Evolutionary conservation across 2,888 invertebrate species (phyloP).

Genomic region (Nezara viridula): DNA sequence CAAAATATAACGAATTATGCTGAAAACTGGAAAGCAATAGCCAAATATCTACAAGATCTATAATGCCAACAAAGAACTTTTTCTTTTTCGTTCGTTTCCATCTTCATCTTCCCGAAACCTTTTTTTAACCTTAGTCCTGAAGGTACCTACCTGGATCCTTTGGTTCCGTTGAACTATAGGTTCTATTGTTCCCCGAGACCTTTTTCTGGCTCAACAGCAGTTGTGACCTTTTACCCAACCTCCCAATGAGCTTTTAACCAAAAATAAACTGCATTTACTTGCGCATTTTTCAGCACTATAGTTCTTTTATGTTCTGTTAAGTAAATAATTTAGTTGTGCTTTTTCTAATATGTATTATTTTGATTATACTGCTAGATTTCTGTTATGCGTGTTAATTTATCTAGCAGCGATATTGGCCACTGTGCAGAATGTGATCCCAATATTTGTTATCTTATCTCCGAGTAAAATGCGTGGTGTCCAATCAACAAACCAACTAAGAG

Average conservation of each 20-base stretch:
- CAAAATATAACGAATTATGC: too few species aligned
- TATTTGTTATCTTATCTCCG: slow-evolving; percentile 10
- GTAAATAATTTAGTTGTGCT: background rate
- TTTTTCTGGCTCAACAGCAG: background rate
- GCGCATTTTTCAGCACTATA: background rate
- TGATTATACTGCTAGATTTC: background rate
- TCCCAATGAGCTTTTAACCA: background rate
- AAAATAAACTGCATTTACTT: background rate
- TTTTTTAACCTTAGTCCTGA: background rate
- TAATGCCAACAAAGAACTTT: too few species aligned
- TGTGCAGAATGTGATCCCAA: background rate
- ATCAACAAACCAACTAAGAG: background rate
- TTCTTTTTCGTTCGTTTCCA: background rate
- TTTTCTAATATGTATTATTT: background rate
- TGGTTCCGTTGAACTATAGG: background rate
- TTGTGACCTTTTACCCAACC: background rate
- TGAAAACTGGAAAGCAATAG: too few species aligned
- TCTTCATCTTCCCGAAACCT: background rate
- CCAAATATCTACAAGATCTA: too few species aligned
- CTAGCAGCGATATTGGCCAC: background rate
- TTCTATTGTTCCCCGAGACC: slow-evolving; percentile 1
- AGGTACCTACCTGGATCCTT: background rate
- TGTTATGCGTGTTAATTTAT: background rate
- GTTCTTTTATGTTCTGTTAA: background rate
- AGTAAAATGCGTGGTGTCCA: slow-evolving; percentile 6